Percentiles rank a stretch among this genome's conserved stretches.
Conservation (phyloP, 2,888 invertebrate species). For the Dryomyza anilis region DNA sequence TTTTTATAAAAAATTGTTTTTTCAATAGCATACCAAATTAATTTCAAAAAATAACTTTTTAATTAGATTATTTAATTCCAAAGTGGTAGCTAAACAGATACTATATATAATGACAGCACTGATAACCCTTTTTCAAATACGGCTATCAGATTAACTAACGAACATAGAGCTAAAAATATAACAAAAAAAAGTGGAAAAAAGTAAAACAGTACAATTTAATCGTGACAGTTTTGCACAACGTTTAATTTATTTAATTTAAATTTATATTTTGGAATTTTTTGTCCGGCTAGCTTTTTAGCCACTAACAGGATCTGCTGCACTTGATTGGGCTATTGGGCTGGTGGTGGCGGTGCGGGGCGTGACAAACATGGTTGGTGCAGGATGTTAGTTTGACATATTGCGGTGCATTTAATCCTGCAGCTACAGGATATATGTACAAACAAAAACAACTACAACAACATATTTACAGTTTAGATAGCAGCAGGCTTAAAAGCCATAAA, state of each 20-base stretch:
- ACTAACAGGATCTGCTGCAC: too few species aligned
- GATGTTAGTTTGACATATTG: conserved; percentile 3
- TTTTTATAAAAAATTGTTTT: too few species aligned
- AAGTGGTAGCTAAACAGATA: too few species aligned
- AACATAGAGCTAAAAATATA: background rate
- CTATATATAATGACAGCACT: background rate
- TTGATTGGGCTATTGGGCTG: too few species aligned
- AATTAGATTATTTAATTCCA: too few species aligned
- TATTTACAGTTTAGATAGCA: too few species aligned
- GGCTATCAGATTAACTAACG: background rate
- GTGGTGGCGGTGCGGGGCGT: too few species aligned
- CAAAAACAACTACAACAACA: background rate
- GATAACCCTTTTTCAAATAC: background rate
- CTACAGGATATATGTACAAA: background rate
- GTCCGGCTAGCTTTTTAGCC: background rate
- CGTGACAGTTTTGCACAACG: conserved; percentile 7
- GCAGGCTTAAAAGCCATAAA: too few species aligned
- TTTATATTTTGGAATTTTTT: background rate
- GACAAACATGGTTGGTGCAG: background rate
- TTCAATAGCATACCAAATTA: too few species aligned
- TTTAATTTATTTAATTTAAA: conserved; percentile 3
- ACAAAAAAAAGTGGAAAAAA: background rate
- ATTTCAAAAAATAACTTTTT: too few species aligned
- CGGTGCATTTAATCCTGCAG: background rate
- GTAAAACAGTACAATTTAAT: background rate